Evolutionary conservation across 2,113 vertebrate species (phyloP).

Genomic region (Beaufortia kweichowensis): DNA sequence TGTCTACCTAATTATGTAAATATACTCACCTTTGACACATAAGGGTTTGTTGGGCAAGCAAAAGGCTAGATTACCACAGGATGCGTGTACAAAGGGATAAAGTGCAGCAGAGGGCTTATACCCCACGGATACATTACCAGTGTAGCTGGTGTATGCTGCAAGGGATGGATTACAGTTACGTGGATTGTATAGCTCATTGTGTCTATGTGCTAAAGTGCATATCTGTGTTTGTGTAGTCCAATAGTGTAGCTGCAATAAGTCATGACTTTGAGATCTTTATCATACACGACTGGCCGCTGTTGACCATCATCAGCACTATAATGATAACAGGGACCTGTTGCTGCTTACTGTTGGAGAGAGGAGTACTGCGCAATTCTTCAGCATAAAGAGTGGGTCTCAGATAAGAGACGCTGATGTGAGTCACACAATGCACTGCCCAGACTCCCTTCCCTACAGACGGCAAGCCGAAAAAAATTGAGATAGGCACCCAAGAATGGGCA

Average conservation of each 20-base stretch:
- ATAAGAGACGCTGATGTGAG: slow-evolving; percentile 33
- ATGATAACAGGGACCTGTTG: slow-evolving; percentile 17
- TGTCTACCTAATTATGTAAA: slow-evolving; percentile 49
- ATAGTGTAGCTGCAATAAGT: slow-evolving; percentile 24
- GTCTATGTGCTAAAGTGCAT: slow-evolving; percentile 44
- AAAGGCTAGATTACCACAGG: slow-evolving; percentile 48
- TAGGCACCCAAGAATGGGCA: slow-evolving; percentile 25
- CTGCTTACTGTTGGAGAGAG: slow-evolving; percentile 10
- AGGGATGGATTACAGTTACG: slow-evolving; percentile 50
- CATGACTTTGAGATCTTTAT: slow-evolving; percentile 28
- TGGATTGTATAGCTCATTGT: slow-evolving; percentile 29
- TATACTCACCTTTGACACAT: slow-evolving; percentile 41
- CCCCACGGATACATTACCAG: slow-evolving; percentile 51
- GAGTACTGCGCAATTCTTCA: slow-evolving; percentile 38
- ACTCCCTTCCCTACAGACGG: slow-evolving; percentile 12
- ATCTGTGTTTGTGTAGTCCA: slow-evolving; percentile 30
- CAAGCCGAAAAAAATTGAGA: not conserved
- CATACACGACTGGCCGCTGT: not conserved
- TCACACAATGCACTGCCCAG: slow-evolving; percentile 20
- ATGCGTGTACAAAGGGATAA: slow-evolving; percentile 38
- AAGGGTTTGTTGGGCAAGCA: slow-evolving; percentile 26
- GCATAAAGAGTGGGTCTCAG: slow-evolving; percentile 16
- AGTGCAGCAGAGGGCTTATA: slow-evolving; percentile 44
- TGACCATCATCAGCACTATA: not conserved
- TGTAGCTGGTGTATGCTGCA: slow-evolving; percentile 45